Conservation (phyloP, 2,113 vertebrate species). For the Tamias sibiricus region DNA sequence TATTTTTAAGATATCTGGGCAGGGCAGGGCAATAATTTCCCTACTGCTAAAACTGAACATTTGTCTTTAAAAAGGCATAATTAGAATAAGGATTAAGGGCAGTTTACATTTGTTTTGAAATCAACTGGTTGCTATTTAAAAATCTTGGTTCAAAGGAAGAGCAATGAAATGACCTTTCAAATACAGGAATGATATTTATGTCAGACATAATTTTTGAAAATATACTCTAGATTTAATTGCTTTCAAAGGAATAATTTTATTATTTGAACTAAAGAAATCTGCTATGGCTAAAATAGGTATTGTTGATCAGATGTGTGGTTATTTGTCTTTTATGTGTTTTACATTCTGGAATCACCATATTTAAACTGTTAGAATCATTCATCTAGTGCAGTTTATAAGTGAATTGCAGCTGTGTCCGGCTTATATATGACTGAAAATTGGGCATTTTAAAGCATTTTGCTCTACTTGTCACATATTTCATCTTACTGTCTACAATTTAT, state of each 20-base stretch:
- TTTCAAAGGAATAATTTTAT: constrained; percentile 34
- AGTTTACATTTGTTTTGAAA: constrained; percentile 6
- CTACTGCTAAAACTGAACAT: background rate
- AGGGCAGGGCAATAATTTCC: background rate
- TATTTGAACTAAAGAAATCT: constrained; percentile 44
- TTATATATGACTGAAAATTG: constrained; percentile 43
- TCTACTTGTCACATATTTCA: constrained; percentile 49
- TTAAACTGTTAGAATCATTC: constrained; percentile 32
- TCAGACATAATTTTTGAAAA: constrained; percentile 7
- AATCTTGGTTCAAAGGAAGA: constrained; percentile 34
- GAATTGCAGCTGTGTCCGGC: constrained; percentile 31
- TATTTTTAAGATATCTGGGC: background rate
- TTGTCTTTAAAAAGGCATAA: background rate
- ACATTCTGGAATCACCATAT: constrained; percentile 22
- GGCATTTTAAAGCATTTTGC: constrained; percentile 63
- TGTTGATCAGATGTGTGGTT: background rate
- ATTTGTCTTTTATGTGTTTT: constrained; percentile 38
- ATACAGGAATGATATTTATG: background rate
- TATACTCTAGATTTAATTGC: background rate
- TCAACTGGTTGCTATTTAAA: constrained; percentile 58
- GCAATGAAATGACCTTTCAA: background rate
- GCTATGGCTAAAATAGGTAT: background rate
- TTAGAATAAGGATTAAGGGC: background rate
- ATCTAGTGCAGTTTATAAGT: constrained; percentile 48
- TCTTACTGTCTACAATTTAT: constrained; percentile 29